Conservation (phyloP, 2,888 invertebrate species). For the Chrysomela aeneicollis region DNA sequence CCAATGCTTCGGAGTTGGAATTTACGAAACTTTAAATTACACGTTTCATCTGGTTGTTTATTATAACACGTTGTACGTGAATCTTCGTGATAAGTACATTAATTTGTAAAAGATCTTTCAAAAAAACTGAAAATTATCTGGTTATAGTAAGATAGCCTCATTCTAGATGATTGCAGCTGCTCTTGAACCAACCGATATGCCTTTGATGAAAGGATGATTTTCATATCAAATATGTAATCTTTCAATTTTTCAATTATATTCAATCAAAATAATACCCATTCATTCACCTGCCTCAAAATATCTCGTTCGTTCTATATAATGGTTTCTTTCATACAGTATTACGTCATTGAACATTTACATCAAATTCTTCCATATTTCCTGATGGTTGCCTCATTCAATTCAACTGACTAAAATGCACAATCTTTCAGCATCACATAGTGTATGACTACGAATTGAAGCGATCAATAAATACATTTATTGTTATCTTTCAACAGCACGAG, state of each 20-base stretch:
- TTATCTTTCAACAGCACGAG: too few species aligned
- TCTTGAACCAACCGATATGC: background rate
- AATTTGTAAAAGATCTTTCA: slow-evolving; percentile 22
- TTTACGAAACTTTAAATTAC: slow-evolving; percentile 29
- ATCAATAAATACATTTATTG: too few species aligned
- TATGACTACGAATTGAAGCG: too few species aligned
- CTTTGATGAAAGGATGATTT: background rate
- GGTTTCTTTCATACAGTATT: background rate
- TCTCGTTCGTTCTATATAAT: too few species aligned
- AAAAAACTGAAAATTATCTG: slow-evolving; percentile 31
- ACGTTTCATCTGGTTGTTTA: slow-evolving; percentile 45
- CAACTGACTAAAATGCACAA: too few species aligned
- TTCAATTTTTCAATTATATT: slow-evolving; percentile 3
- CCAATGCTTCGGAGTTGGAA: slow-evolving; percentile 22
- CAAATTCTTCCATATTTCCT: too few species aligned
- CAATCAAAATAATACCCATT: background rate
- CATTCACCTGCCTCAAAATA: too few species aligned
- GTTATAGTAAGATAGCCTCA: slow-evolving; percentile 23
- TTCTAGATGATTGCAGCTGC: slow-evolving; percentile 12
- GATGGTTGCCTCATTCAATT: too few species aligned
- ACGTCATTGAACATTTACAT: too few species aligned
- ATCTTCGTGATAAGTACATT: slow-evolving; percentile 34
- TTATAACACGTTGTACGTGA: slow-evolving; percentile 38
- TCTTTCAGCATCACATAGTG: too few species aligned
- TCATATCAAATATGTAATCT: slow-evolving; percentile 11